A percentile compares a stretch with the other conserved stretches of the same genome.
Evolutionary conservation across 1,140 invertebrate species (phyloP).

Genomic region (Cherax quadricarinatus): DNA sequence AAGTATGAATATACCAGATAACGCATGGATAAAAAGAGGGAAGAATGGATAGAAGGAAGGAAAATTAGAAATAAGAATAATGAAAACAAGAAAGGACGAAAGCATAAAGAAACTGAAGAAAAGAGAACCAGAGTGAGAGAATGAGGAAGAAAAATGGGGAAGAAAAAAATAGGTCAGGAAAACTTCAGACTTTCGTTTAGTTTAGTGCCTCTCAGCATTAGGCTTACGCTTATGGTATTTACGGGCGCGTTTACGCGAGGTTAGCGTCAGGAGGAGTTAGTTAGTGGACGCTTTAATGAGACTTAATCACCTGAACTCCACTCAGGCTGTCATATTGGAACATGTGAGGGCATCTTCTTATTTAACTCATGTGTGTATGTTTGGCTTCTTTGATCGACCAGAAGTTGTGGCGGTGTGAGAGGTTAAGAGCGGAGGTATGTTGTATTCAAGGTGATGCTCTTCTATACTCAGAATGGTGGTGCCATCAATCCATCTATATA

Average conservation of each 20-base stretch:
- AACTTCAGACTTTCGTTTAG: background rate
- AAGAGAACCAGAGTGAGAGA: background rate
- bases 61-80: background rate
- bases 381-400: no score
- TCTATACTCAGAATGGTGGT: no score
- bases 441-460: no score
- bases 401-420: no score
- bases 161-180: background rate
- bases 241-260: background rate
- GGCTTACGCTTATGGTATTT: constrained; percentile 15
- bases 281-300: background rate
- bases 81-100: no score
- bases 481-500: no score
- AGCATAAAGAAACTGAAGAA: background rate
- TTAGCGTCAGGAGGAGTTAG: background rate
- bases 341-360: background rate
- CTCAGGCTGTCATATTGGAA: constrained; percentile 15
- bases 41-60: no score
- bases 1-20: no score
- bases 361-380: no score
- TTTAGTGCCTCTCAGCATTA: constrained; percentile 1
- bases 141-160: no score
- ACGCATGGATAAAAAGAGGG: no score
- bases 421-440: no score
- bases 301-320: background rate